Conservation (phyloP, 1,140 invertebrate genomes). For the Paralvinella palmiformis region DNA sequence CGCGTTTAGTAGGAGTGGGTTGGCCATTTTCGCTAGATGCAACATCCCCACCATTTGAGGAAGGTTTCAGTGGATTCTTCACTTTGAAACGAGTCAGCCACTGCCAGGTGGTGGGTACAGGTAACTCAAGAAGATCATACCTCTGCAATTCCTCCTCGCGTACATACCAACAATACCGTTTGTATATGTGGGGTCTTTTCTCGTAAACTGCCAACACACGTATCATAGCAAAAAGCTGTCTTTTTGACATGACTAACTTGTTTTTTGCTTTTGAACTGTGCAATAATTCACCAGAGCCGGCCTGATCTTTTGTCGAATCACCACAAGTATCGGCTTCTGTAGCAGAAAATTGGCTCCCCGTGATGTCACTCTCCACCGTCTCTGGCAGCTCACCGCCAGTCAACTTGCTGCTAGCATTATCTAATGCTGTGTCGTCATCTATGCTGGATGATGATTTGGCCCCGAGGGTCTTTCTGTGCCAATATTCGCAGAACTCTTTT, state of each 20-base stretch:
- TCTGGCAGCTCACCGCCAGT: conserved; percentile 21
- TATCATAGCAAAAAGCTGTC: conserved; percentile 45
- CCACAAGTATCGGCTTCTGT: background rate
- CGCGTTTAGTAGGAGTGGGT: background rate
- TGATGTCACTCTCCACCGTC: conserved; percentile 9
- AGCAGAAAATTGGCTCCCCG: too few species aligned
- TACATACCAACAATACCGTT: conserved; percentile 64
- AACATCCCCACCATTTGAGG: background rate
- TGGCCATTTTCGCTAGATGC: background rate
- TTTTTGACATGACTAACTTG: conserved; percentile 36
- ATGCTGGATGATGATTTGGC: background rate
- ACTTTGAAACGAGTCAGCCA: conserved; percentile 5
- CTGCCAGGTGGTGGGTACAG: conserved; percentile 19
- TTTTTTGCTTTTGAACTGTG: too few species aligned
- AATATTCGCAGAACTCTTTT: conserved; percentile 61
- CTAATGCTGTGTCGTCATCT: background rate
- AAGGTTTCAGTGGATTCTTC: background rate
- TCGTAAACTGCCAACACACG: conserved; percentile 57
- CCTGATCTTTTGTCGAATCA: background rate
- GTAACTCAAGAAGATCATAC: conserved; percentile 55
- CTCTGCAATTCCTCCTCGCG: conserved; percentile 55
- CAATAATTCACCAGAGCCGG: conserved; percentile 8
- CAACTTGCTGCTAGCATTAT: background rate
- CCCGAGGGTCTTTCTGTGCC: conserved; percentile 49
- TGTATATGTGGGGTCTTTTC: conserved; percentile 47